A percentile compares a stretch with the other conserved stretches of the same genome.
Evolutionary conservation across 2,797 vertebrate species (phyloP).

Genomic region (Psittacula derbiana): DNA sequence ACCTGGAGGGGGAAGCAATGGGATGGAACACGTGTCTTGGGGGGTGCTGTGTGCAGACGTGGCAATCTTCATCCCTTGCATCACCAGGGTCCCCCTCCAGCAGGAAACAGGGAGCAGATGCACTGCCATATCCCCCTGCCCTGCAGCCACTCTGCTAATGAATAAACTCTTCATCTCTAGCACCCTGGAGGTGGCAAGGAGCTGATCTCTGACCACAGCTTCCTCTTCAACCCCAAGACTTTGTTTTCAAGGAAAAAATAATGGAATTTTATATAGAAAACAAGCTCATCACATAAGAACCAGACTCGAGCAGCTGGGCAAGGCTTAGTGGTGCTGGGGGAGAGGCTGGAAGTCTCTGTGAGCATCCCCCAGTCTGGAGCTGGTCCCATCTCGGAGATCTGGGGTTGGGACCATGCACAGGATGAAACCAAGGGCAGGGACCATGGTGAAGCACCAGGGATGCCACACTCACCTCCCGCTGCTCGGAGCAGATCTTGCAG

Average conservation of each 20-base stretch:
- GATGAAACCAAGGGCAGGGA: neutral
- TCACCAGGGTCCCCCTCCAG: neutral
- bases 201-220: accelerated
- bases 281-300: neutral
- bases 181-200: neutral
- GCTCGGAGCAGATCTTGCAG: constrained; percentile 93
- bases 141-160: neutral
- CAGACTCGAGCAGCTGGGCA: accelerated
- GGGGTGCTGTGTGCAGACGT: neutral
- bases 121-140: neutral
- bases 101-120: accelerated
- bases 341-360: neutral
- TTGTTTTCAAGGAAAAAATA: neutral
- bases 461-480: constrained; percentile 86
- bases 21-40: accelerated
- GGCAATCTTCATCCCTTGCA: neutral
- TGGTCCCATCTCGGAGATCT: accelerated
- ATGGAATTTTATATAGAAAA: accelerated
- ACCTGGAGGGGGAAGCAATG: constrained; percentile 73
- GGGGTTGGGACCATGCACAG: neutral
- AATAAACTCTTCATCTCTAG: neutral
- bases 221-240: neutral
- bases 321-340: no score
- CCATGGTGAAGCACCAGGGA: accelerated
- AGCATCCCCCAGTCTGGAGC: neutral